Evolutionary conservation across 2,888 invertebrate species (phyloP), one percentile per base, ranked within the genome.

Genomic region (Drosophila mimica): DNA sequence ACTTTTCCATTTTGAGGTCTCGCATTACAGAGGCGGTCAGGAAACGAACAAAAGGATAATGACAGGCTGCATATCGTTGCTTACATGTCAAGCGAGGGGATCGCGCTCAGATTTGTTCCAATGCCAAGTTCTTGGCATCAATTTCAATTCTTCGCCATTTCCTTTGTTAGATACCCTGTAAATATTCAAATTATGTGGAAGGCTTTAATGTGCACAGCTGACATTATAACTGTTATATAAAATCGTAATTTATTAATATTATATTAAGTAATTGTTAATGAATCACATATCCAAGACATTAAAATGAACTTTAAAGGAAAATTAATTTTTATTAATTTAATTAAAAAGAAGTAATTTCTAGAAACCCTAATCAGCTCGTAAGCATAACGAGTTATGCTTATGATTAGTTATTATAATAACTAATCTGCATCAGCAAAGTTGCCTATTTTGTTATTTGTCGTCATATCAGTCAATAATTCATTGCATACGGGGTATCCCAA

Each of bases 41-140:
- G 77, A 73, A 79, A 70, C 57, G 60, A 60, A 57, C 43, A 64
- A 79, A 79, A 79, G 79, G 81, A 79, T 79, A 79, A 74, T 76
- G 77, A 76, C 63, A 67, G 70, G 30, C 62, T 58, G 72, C 64
- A 64, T 66, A 54, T 54, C 67, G 54, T 70, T 73, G 57, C 74
- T 40, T 63, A 38, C 62, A 76, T 77, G 74, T 66, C 65, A 70
- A 68, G 61, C 69, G 13, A 15, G 3, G 36, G 67, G 40, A 56
- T 71, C 30, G 56, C 31, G 34, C 30, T 6, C 11, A 46, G 75
- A 69, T 74, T 70, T 79, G 38, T 48, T 67, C 31, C 25, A 33
- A 38, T 30, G 36, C 67, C 38, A 38, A 52, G 54, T 54, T 56
- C 49, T 25, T n/a, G 25, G 59, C 62, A 79, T 75, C 60, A 58